Conservation (phyloP, 2,113 vertebrate species). For the Megatriorchis doriae region DNA sequence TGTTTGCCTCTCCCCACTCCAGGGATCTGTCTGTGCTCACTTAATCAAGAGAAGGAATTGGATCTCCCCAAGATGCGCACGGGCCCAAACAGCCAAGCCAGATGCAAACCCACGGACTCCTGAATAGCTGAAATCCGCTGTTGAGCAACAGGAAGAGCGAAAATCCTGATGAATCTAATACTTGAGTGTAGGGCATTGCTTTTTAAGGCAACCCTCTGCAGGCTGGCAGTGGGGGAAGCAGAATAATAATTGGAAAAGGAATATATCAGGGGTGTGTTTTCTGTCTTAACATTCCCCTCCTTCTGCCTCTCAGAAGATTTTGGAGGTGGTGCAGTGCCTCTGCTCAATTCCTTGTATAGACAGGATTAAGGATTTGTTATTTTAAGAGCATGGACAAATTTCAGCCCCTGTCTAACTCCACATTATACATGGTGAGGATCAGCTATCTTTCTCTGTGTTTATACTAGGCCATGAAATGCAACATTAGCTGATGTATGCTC, state of each 20-base stretch:
- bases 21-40: neutral
- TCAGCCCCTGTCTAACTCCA: neutral
- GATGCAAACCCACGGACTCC: neutral
- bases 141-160: neutral
- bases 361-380: neutral
- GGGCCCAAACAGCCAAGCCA: neutral
- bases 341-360: neutral
- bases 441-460: neutral
- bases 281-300: neutral
- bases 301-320: neutral
- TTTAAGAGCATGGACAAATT: conserved; percentile 7
- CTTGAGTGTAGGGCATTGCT: neutral
- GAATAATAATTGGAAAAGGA: neutral
- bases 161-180: neutral
- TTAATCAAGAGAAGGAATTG: neutral
- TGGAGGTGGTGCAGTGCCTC: neutral
- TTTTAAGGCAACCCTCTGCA: neutral
- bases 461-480: neutral
- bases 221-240: neutral
- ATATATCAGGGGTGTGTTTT: neutral
- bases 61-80: neutral
- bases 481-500: neutral
- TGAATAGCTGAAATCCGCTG: neutral
- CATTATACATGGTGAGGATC: neutral
- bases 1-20: neutral